Evolutionary conservation across 2,888 invertebrate species (phyloP).

Genomic region (Cynaeus angustus): DNA sequence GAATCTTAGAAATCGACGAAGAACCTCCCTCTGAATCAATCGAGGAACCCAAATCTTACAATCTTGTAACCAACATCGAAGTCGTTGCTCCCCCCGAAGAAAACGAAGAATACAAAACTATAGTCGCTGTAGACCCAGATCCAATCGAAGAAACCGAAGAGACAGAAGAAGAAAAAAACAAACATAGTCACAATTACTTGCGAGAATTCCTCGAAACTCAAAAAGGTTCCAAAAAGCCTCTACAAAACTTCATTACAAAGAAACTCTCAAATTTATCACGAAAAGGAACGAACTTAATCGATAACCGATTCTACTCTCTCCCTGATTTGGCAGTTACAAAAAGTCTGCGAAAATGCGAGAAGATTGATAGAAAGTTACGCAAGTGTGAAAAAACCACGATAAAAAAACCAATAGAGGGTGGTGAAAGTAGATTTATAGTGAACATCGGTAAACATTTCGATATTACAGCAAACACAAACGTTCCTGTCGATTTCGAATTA

Average conservation of each 20-base stretch:
- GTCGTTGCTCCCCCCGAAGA: conserved; percentile 59
- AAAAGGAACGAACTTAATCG: conserved; percentile 71
- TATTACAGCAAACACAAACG: conserved; percentile 65
- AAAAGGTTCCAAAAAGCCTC: conserved; percentile 68
- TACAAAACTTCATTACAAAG: conserved; percentile 70
- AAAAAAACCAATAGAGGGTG: conserved; percentile 45
- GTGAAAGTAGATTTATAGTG: conserved; percentile 67
- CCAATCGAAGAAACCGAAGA: conserved; percentile 53
- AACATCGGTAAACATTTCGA: conserved; percentile 71
- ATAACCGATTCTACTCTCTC: conserved; percentile 82
- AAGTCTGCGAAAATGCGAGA: conserved; percentile 81
- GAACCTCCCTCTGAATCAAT: conserved; percentile 4
- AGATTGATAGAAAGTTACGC: conserved; percentile 81
- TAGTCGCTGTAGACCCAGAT: conserved; percentile 63
- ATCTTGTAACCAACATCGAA: conserved; percentile 22
- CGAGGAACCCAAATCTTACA: conserved; percentile 32
- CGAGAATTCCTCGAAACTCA: conserved; percentile 69
- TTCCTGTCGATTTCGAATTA: conserved; percentile 70
- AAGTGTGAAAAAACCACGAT: conserved; percentile 66
- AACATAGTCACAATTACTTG: conserved; percentile 70
- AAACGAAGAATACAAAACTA: conserved; percentile 65
- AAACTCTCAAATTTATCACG: conserved; percentile 66
- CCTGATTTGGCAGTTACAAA: conserved; percentile 82
- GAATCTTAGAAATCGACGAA: conserved; percentile 48
- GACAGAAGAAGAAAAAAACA: conserved; percentile 55